A percentile compares a stretch with the other conserved stretches of the same genome.
These are phyloP conservation scores for Penelope pileata DNA, from an alignment of 2,113 vertebrate genomes.

Conservation along the genomic window DNA sequence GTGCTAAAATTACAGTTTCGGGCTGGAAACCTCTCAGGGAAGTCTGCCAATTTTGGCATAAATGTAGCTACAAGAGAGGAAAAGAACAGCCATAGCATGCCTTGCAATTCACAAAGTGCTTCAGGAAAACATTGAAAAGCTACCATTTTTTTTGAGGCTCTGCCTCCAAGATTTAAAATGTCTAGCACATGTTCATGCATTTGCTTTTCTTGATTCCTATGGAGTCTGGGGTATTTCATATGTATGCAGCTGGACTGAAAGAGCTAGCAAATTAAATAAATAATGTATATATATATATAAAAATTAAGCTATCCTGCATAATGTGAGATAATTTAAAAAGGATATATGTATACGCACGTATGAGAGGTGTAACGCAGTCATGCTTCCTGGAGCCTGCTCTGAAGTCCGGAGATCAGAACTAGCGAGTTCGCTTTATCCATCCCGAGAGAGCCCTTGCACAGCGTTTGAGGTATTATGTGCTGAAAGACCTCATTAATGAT, in stretches of 20 bases:
- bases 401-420: not conserved
- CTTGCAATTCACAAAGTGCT: not conserved
- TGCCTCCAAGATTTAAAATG: not conserved
- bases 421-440: not conserved
- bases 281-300: too few relatives aligned
- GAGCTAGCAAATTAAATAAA: not conserved
- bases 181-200: not conserved
- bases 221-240: not conserved
- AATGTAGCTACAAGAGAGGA: not conserved
- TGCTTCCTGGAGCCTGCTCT: not conserved
- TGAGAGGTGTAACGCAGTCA: not conserved
- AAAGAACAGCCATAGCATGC: not conserved
- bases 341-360: accelerated
- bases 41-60: not conserved
- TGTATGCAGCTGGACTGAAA: not conserved
- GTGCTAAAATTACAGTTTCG: not conserved
- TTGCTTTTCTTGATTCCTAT: not conserved
- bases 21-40: not conserved
- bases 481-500: constrained; percentile 65
- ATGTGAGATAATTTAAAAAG: not conserved
- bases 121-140: not conserved
- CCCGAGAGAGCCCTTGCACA: constrained; percentile 8
- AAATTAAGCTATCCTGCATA: not conserved
- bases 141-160: not conserved
- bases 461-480: constrained; percentile 47